Percentiles rank a stretch among this genome's conserved stretches.
Evolutionary conservation across 2,888 invertebrate genomes (phyloP).

Genomic region (Phasia obesa): DNA sequence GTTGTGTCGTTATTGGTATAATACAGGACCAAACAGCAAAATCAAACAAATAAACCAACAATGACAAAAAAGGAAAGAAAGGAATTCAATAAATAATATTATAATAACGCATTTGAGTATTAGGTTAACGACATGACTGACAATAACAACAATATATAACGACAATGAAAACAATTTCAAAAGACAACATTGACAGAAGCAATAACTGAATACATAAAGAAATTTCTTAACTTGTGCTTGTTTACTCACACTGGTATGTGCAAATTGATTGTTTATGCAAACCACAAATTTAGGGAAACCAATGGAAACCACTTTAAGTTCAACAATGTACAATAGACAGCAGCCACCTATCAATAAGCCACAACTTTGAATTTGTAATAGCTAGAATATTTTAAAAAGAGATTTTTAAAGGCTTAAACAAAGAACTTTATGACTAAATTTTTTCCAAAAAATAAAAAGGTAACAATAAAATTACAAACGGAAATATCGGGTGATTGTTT

Average conservation of each 20-base stretch:
- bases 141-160: slow-evolving; percentile 60
- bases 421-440: no score
- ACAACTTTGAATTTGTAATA: neutral
- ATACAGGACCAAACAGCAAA: slow-evolving; percentile 19
- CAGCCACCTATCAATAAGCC: neutral
- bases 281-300: slow-evolving; percentile 55
- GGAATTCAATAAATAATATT: neutral
- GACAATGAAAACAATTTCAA: slow-evolving; percentile 23
- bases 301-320: neutral
- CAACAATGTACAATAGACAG: neutral
- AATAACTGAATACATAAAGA: neutral
- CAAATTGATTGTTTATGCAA: slow-evolving; percentile 20
- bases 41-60: slow-evolving; percentile 32
- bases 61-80: slow-evolving; percentile 10
- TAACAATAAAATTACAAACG: no score
- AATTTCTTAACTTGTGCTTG: neutral
- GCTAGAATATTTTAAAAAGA: no score
- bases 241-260: neutral
- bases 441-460: no score
- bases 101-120: slow-evolving; percentile 57
- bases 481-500: no score
- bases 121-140: slow-evolving; percentile 66
- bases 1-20: slow-evolving; percentile 13
- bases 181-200: slow-evolving; percentile 20
- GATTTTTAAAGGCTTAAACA: no score